Evolutionary conservation across 2,888 invertebrate genomes (phyloP).

Genomic region (Rhyacophila evoluta): DNA sequence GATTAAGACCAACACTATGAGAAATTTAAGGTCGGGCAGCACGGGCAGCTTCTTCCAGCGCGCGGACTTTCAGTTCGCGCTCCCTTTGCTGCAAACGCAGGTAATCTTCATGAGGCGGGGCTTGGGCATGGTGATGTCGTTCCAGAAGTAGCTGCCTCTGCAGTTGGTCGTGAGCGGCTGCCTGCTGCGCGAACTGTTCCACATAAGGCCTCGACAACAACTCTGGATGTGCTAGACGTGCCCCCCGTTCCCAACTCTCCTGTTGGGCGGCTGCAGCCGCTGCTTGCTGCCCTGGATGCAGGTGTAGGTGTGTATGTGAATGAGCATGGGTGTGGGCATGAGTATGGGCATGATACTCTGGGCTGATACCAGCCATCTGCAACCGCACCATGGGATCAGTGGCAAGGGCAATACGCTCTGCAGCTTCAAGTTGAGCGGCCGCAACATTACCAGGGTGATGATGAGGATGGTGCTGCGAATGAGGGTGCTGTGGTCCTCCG

Average conservation of each 20-base stretch:
- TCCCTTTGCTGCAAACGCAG: conserved; percentile 85
- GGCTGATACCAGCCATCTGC: conserved; percentile 92
- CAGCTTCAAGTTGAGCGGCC: conserved; percentile 77
- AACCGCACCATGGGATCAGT: conserved; percentile 93
- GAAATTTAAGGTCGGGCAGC: conserved; percentile 65
- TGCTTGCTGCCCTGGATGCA: conserved; percentile 81
- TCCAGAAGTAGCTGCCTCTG: conserved; percentile 88
- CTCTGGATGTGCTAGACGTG: conserved; percentile 81
- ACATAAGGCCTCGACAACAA: conserved; percentile 84
- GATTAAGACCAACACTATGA: no score
- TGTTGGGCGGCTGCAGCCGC: conserved; percentile 73
- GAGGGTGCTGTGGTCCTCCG: conserved; percentile 68
- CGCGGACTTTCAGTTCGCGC: conserved; percentile 86
- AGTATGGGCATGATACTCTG: conserved; percentile 92
- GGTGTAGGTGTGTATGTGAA: conserved; percentile 88
- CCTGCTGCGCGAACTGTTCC: conserved; percentile 83
- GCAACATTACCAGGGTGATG: conserved; percentile 66
- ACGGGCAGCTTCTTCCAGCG: conserved; percentile 87
- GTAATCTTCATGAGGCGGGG: conserved; percentile 66
- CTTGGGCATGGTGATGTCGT: conserved; percentile 77
- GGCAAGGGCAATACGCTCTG: conserved; percentile 85
- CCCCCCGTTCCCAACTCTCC: conserved; percentile 71
- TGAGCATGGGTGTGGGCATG: conserved; percentile 94
- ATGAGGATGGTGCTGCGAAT: conserved; percentile 70
- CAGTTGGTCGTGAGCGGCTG: conserved; percentile 86